phyloP scores from a whole-genome alignment of 2,797 vertebrate genomes.

The Helarctos malayanus region DNA sequence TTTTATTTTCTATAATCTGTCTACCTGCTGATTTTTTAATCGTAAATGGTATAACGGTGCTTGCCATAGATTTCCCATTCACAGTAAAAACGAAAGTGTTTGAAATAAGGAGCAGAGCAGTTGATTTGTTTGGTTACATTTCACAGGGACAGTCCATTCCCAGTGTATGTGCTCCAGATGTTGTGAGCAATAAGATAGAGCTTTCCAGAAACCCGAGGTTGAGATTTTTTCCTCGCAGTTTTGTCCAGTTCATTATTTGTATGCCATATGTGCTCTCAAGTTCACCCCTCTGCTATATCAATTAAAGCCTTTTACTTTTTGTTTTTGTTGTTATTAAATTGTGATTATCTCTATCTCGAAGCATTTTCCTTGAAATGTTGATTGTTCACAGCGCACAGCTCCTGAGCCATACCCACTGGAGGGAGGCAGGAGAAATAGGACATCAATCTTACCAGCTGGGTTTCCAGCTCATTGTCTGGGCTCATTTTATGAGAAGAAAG shows the following conservation, averaged over 20 bases:
- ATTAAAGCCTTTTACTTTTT: conserved; percentile 62
- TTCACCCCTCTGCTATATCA: conserved; percentile 68
- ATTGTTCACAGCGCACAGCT: conserved; percentile 69
- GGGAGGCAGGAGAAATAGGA: conserved; percentile 67
- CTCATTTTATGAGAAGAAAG: conserved; percentile 72
- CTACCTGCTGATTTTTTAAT: conserved; percentile 88
- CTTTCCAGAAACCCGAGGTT: conserved; percentile 65
- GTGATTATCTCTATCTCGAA: conserved; percentile 66
- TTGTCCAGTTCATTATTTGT: conserved; percentile 69
- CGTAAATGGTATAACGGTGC: conserved; percentile 86
- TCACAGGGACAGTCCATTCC: conserved; percentile 79
- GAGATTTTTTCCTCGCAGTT: conserved; percentile 78
- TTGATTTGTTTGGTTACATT: conserved; percentile 88
- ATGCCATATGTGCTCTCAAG: conserved; percentile 52
- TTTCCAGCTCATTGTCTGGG: conserved; percentile 78
- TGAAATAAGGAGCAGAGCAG: conserved; percentile 87
- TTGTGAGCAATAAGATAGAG: conserved; percentile 75
- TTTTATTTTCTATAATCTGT: conserved; percentile 88
- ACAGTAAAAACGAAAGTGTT: conserved; percentile 89
- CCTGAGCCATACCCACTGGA: not conserved
- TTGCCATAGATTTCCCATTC: conserved; percentile 84
- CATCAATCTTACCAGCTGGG: conserved; percentile 72
- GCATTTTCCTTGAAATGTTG: conserved; percentile 75
- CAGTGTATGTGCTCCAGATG: conserved; percentile 88
- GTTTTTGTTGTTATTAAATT: conserved; percentile 53